phyloP scores from a whole-genome alignment of 2,113 vertebrate species.

The Microtus oregoni region DNA sequence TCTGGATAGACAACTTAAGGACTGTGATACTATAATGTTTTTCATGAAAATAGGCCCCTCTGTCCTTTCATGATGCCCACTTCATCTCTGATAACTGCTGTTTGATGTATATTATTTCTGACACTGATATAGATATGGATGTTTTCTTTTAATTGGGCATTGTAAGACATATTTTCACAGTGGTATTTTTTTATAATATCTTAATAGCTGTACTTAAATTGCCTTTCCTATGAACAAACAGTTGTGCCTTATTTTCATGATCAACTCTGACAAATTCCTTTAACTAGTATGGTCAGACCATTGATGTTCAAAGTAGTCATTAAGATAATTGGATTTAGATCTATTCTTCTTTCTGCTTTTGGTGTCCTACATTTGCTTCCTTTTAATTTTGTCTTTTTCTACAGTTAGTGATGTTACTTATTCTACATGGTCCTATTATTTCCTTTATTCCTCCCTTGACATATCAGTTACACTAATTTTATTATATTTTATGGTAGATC shows the following conservation, averaged over 20 bases:
- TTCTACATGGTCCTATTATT: not conserved
- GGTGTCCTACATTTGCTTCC: not conserved
- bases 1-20: not conserved
- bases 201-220: not conserved
- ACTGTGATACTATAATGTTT: not conserved
- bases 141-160: not conserved
- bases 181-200: not conserved
- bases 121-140: too few species aligned
- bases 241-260: not conserved
- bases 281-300: too few species aligned
- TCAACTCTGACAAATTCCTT: not conserved
- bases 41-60: not conserved
- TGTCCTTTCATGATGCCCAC: rapidly evolving
- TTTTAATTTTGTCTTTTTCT: not conserved
- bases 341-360: not conserved
- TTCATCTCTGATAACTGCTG: not conserved
- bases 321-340: not conserved
- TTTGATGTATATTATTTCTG: not conserved
- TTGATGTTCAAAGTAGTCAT: not conserved
- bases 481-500: not conserved
- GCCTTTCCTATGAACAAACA: not conserved
- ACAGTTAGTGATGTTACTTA: not conserved
- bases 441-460: not conserved
- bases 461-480: not conserved
- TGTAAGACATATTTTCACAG: not conserved